Conservation (phyloP, 2,113 vertebrate species). For the Alethe castanea region DNA sequence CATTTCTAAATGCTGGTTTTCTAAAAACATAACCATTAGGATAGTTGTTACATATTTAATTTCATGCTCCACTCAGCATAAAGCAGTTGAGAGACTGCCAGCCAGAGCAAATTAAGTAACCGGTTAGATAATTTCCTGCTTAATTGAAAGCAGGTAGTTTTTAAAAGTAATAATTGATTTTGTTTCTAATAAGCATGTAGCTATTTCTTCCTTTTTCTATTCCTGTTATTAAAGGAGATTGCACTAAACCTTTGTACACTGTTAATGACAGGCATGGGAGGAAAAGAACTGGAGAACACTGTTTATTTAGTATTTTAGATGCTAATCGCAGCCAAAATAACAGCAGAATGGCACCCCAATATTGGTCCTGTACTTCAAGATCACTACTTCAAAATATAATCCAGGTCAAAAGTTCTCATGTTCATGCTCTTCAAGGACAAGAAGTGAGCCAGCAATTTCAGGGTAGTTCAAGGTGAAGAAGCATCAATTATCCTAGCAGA, state of each 20-base stretch:
- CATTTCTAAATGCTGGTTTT: conserved; percentile 59
- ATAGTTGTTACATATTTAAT: conserved; percentile 82
- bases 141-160: conserved; percentile 85
- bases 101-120: conserved; percentile 81
- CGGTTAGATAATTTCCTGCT: conserved; percentile 80
- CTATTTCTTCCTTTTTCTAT: conserved; percentile 58
- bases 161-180: conserved; percentile 81
- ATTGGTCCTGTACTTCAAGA: not conserved
- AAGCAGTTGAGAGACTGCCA: conserved; percentile 75
- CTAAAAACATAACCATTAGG: conserved; percentile 72
- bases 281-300: not conserved
- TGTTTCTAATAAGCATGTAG: conserved; percentile 69
- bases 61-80: conserved; percentile 84
- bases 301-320: not conserved
- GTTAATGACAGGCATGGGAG: not conserved
- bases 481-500: not conserved
- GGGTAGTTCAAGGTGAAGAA: not conserved
- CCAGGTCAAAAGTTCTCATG: not conserved
- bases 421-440: not conserved
- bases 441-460: not conserved
- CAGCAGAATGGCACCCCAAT: not conserved
- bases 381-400: not conserved
- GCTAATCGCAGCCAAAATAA: not conserved
- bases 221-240: conserved; percentile 54
- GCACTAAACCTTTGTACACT: conserved; percentile 18